Percentiles rank a stretch among this genome's conserved stretches.
Conservation (phyloP, 2,888 invertebrate genomes). For the Patella depressa region DNA sequence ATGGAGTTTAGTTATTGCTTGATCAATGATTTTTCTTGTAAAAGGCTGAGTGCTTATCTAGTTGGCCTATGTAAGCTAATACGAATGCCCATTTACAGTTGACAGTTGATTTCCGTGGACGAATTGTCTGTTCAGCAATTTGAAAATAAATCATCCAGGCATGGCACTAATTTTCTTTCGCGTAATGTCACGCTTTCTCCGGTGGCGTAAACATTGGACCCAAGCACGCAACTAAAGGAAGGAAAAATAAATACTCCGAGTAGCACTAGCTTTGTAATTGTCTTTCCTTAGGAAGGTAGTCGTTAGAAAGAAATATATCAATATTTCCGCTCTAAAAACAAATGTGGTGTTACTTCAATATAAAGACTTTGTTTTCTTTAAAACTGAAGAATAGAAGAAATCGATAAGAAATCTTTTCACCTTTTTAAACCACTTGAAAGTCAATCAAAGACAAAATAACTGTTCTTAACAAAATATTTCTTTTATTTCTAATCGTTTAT, state of each 20-base stretch:
- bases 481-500: too few relatives aligned
- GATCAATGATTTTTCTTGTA: constrained; percentile 24
- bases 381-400: too few relatives aligned
- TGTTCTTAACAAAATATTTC: too few relatives aligned
- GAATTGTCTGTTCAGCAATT: constrained; percentile 20
- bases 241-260: not conserved
- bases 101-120: constrained; percentile 36
- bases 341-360: not conserved
- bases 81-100: constrained; percentile 30
- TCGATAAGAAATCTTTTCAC: too few relatives aligned
- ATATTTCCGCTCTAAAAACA: not conserved
- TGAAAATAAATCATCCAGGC: constrained; percentile 25
- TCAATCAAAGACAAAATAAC: too few relatives aligned
- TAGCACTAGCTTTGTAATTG: not conserved
- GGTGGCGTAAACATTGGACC: not conserved
- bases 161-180: constrained; percentile 21
- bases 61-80: constrained; percentile 30
- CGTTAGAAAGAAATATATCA: not conserved
- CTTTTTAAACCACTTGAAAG: too few relatives aligned
- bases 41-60: constrained; percentile 29
- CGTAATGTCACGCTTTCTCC: constrained; percentile 8
- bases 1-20: constrained; percentile 35
- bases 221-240: constrained; percentile 7
- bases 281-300: constrained; percentile 5
- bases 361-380: too few relatives aligned